Base-by-base conservation (phyloP, 2,113 vertebrate genomes). In the Daubentonia madagascariensis region DNA sequence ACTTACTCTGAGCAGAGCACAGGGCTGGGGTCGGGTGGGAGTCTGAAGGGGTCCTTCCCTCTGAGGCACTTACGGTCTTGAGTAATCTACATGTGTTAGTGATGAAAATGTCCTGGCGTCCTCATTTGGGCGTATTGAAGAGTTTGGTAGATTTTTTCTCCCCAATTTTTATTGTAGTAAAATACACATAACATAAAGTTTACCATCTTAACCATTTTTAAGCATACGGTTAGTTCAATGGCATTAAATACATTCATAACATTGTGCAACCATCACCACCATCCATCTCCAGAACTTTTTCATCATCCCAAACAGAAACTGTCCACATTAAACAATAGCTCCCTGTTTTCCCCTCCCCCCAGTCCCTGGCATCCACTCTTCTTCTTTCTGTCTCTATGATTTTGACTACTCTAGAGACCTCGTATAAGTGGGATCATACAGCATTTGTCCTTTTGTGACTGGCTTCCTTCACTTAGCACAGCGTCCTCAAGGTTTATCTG, bases 1-100 rank as follows among this genome's bases (percentile, higher is more conserved):
- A 9, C 22, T 80, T n/a, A 37, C 3, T 67, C 8, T 25, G 65
- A 86, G 80, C 12, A 28, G 37, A 63, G 50, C 40, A 1, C 35
- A 22, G 6, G 4, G 9, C 8, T 3, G 37, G 37, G 22, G 22
- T 7, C 18, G 1, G 37, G 40, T 8, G 6, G 48, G 32, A 2
- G 8, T 50, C 16, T 0, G 1, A 35, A 45, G 59, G 43, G 20
- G 43, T 23, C 89, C 8, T 32, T 12, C 13, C 23, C 20, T 37
- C 48, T 20, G 81, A 59, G 23, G 1, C 16, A 7, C 0, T 8
- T 61, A 3, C 4, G 0, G 0, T 89, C 30, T 25, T 37, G 28
- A 22, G 6, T 14, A 4, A 3, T 12, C 9, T 28, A 8, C 0
- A 0, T 40, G 0, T 1, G 32, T 17, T 23, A 70, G 35, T 0